Evolutionary conservation across 2,888 invertebrate species (phyloP), one percentile per base, ranked within the genome.

Genomic region (Phrixothrix hirtus): DNA sequence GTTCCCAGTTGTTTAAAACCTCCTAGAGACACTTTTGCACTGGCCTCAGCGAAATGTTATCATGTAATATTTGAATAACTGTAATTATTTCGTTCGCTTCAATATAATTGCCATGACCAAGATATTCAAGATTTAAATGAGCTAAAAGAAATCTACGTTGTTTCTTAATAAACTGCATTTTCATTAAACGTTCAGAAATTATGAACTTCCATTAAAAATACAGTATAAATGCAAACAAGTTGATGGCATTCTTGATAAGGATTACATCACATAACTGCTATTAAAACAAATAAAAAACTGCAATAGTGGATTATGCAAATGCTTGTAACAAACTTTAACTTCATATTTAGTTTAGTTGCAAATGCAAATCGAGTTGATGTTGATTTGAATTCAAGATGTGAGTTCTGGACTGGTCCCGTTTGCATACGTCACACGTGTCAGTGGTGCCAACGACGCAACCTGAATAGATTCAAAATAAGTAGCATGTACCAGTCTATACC

Each of bases 361-460:
- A 45, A 45, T 45, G 45, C 21, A 15, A 37, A 32, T 25, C 46
- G 36, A 34, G 45, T 31, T 14, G 36, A 47, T 38, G 47, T 39
- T 27, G 39, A 47, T 47, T 53, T 57, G 47, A 54, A 43, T 57
- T 46, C 57, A 41, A 50, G 53, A 50, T 57, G 53, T 46, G 49
- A 49, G 49, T 52, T 26, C 38, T 36, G 34, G 46, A 38, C 37
- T 43, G 49, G 49, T 37, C 36, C 42, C 30, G 51, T 58, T 58
- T 55, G 55, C 58, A 55, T 58, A 58, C 55, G 58, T 58, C 57
- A 57, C 41, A 29, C 57, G 57, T 57, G 57, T 57, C 58, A 58
- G 55, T 52, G 48, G 58, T 49, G 55, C 55, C 45, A 52, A 58
- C 48, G 49, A 58, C 48, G 55, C 58, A 58, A 53, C 58, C 58